A percentile compares a stretch with the other conserved stretches of the same genome.
phyloP scores from a whole-genome alignment of 92 coral and sea anemone genomes.

The Phenganax marumi region DNA sequence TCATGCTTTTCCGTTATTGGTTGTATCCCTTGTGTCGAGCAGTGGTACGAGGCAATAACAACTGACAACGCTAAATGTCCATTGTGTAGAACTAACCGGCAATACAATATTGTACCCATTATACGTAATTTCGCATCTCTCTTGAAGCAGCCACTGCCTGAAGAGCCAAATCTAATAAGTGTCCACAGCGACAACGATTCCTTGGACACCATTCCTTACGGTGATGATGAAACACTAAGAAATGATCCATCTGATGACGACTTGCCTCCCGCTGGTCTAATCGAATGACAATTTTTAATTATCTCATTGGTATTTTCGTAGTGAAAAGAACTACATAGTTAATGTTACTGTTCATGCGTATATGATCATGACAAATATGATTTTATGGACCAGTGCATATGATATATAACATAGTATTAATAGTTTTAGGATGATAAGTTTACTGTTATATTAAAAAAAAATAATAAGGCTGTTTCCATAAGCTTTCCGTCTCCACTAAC shows the following conservation, averaged over 20 bases:
- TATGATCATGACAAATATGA: too few relatives aligned
- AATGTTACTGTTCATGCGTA: too few relatives aligned
- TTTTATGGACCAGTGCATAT: too few relatives aligned
- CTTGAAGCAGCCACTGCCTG: slow-evolving; percentile 52
- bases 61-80: slow-evolving; percentile 46
- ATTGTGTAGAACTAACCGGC: slow-evolving; percentile 51
- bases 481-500: slow-evolving; percentile 47
- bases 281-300: too few relatives aligned
- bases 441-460: slow-evolving; percentile 47
- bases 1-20: slow-evolving; percentile 59
- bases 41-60: slow-evolving; percentile 50
- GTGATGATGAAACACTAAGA: slow-evolving; percentile 13
- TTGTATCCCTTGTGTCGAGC: slow-evolving; percentile 60
- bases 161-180: neutral
- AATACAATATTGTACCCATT: slow-evolving; percentile 53
- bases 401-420: neutral
- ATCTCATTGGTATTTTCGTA: too few relatives aligned
- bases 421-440: slow-evolving; percentile 33
- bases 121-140: slow-evolving; percentile 51
- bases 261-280: too few relatives aligned
- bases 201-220: slow-evolving; percentile 46
- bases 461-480: slow-evolving; percentile 47
- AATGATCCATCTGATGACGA: neutral
- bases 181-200: slow-evolving; percentile 28
- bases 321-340: too few relatives aligned